Evolutionary conservation across 2,888 invertebrate genomes (phyloP), one percentile per base, ranked within the genome.

Genomic region (Craniophora ligustri): DNA sequence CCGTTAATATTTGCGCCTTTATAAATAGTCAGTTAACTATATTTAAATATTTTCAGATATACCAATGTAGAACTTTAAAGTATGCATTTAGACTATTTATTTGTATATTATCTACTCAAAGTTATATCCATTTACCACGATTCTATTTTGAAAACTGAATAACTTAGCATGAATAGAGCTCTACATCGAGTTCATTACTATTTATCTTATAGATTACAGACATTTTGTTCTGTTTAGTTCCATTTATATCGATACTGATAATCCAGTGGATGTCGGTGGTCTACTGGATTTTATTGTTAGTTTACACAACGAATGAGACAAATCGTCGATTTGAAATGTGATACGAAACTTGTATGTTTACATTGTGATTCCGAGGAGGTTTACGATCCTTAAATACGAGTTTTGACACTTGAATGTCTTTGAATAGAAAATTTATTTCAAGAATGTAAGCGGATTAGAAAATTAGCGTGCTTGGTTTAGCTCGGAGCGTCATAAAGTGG

Each of bases 391-490:
- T 67, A 61, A 71, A 71, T 56, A 49, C 44, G 51, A 55, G 57
- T 71, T 63, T 57, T 55, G 55, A 60, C 55, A 57, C 59, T 66
- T 71, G 45, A 71, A 65, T 70, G 64, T 59, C 49, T 72, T 49
- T 71, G 63, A 72, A 75, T 71, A 51, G 70, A 61, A 65, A 68
- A 72, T 77, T 73, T 81, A 75, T 73, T 26, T 61, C 60, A 60
- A 76, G 56, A 74, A 78, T 77, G 72, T 84, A 81, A 85, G 81
- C 76, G 79, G 79, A 81, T 85, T 82, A 82, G 79, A 76, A 85
- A 85, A 82, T 86, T 82, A 80, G 79, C 81, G 76, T 76, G 76
- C 63, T 72, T 79, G 70, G 68, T 60, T 67, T 63, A 51, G 71
- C 60, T 67, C 53, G 66, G 65, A 59, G 73, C 67, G 67, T 72